Base-by-base conservation (phyloP, 2,888 invertebrate genomes). In the Tigriopus californicus region DNA sequence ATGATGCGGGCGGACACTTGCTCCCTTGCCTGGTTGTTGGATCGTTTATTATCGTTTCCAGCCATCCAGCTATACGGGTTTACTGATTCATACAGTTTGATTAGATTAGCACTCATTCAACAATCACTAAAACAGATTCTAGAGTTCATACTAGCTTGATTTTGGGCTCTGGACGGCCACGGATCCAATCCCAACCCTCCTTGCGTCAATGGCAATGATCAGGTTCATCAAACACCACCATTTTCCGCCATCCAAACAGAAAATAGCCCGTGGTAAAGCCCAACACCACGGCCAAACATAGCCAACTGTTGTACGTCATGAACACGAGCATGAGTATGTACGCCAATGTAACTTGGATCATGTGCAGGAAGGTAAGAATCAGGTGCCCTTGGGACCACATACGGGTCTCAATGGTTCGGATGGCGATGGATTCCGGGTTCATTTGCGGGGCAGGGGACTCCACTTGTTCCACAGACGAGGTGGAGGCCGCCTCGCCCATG, bases 291-390 rank as follows among this genome's bases (percentile, higher is more conserved):
- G 90, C 87, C 53, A 87, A 70, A 70, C 91, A 91, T 61, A 95
- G 77, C 88, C 90, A 94, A 18, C 83, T 81, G 70, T 94, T 94
- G 78, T 89, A 94, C 1, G 92, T 92, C 94, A 94, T 94, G 71
- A 94, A 92, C 65, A 92, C 86, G 70, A 94, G 75, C 94, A 94
- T 94, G 55, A 94, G 77, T 73, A 91, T 82, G 73, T 94, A 92
- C 65, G 90, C 88, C 63, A 92, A 75, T 61, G 88, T 78, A 68
- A 94, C 86, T 74, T 74, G 73, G 20, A 92, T 68, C 62, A 90
- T 81, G 70, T 94, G 92, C 18, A 94, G 78, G 54, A 82, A 72
- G 15, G 92, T 91, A 73, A 94, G 92, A 72, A 83, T 81, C 60
- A 79, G 77, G 71, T 94, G 92, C 69, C 83, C 80, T 66, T 76